Conservation (phyloP, 2,888 invertebrate species). For the Drosophila fungiperda region DNA sequence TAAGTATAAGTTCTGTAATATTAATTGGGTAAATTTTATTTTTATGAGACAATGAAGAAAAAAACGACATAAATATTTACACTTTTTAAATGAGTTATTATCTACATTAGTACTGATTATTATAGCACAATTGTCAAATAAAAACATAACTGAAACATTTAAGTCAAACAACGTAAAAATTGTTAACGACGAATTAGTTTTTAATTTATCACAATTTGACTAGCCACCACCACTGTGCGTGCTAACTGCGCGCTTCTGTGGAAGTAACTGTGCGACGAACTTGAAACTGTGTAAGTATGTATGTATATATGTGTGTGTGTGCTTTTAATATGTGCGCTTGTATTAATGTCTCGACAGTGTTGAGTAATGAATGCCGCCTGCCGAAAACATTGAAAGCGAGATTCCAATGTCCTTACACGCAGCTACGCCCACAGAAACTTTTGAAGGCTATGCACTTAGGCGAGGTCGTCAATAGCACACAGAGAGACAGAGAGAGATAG, state of each 20-base stretch:
- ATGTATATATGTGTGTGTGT: constrained; percentile 7
- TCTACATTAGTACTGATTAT: background rate
- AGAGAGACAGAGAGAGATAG: background rate
- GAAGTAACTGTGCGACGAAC: constrained; percentile 63
- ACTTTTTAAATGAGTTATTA: background rate
- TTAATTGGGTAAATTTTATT: background rate
- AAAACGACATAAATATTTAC: background rate
- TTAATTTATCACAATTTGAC: background rate
- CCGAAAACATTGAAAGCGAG: constrained; percentile 64
- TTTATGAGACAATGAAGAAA: background rate
- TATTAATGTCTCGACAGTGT: constrained; percentile 64
- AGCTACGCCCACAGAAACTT: constrained; percentile 41
- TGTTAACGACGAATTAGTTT: background rate
- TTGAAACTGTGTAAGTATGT: constrained; percentile 27
- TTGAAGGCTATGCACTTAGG: constrained; percentile 76
- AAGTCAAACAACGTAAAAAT: background rate
- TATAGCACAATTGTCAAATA: background rate
- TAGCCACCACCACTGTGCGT: constrained; percentile 33
- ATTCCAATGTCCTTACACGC: constrained; percentile 67
- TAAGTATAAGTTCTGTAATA: background rate
- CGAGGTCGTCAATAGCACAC: constrained; percentile 68
- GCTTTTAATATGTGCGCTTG: constrained; percentile 61
- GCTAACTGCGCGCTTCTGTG: constrained; percentile 25
- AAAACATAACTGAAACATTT: background rate
- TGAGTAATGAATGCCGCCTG: constrained; percentile 75